Conservation (phyloP, 1,140 invertebrate genomes). For the Watersipora subatra region DNA sequence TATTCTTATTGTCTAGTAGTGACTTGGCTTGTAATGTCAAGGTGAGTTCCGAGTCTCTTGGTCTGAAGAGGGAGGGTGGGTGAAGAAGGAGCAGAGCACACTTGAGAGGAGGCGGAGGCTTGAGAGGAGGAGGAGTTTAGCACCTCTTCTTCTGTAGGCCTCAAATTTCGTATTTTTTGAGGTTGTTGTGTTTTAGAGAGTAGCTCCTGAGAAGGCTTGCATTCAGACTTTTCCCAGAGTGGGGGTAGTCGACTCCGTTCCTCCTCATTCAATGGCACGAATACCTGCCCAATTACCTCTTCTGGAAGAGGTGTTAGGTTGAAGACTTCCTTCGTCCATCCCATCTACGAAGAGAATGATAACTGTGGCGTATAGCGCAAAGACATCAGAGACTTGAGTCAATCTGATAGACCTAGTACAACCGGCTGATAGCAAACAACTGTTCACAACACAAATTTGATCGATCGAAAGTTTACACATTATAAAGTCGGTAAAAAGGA, state of each 20-base stretch:
- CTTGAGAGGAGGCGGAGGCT: too few species aligned
- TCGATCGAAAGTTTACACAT: too few species aligned
- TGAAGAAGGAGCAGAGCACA: background rate
- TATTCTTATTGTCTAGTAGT: background rate
- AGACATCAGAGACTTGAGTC: too few species aligned
- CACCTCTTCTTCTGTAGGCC: background rate
- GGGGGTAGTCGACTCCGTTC: background rate
- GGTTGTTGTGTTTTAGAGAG: constrained; percentile 3
- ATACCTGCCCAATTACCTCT: background rate
- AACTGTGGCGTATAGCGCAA: too few species aligned
- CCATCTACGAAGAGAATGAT: background rate
- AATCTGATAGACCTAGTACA: too few species aligned
- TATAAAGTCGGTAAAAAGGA: too few species aligned
- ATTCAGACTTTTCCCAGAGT: background rate
- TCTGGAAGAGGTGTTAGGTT: background rate
- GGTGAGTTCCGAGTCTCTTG: background rate
- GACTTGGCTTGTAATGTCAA: background rate
- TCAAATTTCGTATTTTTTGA: background rate
- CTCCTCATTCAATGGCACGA: background rate
- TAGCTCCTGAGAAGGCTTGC: background rate
- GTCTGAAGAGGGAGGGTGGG: background rate
- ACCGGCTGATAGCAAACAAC: too few species aligned
- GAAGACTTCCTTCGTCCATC: background rate
- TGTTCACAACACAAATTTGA: too few species aligned
- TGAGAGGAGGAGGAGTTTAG: background rate